Base-by-base conservation (phyloP, 37 sponge, comb jelly and placozoan genomes). In the Dysidea cf. avara region DNA sequence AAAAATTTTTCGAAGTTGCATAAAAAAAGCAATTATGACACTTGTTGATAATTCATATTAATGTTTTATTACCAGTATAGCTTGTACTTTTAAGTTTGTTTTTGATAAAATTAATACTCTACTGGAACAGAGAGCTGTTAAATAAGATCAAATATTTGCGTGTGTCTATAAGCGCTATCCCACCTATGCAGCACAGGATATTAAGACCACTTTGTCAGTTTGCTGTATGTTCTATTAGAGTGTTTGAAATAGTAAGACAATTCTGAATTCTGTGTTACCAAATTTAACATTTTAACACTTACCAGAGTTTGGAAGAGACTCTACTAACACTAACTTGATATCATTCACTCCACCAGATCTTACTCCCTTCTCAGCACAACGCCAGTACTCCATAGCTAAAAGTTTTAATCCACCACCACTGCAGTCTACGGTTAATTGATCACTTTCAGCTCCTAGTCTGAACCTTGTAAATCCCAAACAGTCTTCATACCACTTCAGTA, bases 281-380 rank as follows among this genome's bases (percentile, higher is more conserved):
- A 7, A 69, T 25, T 24, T 25, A 69, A 20, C 5, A 24, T 24
- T 47, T 38, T 1, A 3, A 34, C 28, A 34, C 53, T 1, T 29
- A 79, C 80, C 80, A 69, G 43, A 22, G 14, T 62, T 62, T n/a
- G 64, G 73, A 20, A 82, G 48, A 21, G 68, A 68, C 28, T 82
- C 83, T 20, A 68, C 83, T 43, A 82, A 65, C 5, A 82, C 68
- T 17, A 74, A 28, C 40, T 75, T 72, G 21, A 82, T 47, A 13
- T 37, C 65, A 7, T 39, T 11, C 25, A 14, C 11, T 22, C 7
- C 62, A 25, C 17, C 21, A 24, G 64, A 24, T 56, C 2, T 43
- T 0, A 62, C 67, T 31, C 66, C 48, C 4, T 14, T 39, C 66
- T 74, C 72, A 4, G 75, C 52, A 75, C 68, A 78, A 11, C 3